Evolutionary conservation across 2,113 vertebrate genomes (phyloP).

Genomic region (Oriolus oriolus): DNA sequence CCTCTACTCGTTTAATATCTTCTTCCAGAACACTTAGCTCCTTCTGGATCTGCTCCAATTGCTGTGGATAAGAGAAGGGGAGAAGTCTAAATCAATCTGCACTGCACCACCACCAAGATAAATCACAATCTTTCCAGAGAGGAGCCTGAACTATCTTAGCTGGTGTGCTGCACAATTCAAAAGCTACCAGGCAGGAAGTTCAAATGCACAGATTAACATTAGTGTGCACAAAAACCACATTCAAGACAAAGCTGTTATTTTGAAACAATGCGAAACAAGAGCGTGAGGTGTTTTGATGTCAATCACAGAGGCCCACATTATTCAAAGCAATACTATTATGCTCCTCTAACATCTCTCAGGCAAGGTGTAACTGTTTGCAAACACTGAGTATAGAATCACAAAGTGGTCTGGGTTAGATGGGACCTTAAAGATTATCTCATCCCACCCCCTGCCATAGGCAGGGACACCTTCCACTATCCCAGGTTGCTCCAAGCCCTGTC

Average conservation of each 20-base stretch:
- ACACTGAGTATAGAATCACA: not conserved
- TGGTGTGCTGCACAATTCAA: not conserved
- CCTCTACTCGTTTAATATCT: slow-evolving; percentile 98
- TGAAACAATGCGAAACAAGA: not conserved
- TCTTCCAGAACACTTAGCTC: slow-evolving; percentile 96
- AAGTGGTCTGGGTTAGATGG: not conserved
- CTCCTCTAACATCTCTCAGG: not conserved
- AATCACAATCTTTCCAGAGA: not conserved
- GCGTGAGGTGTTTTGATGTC: not conserved
- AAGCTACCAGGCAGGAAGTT: not conserved
- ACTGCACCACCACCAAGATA: slow-evolving; percentile 3
- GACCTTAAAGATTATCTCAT: not conserved
- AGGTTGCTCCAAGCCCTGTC: not conserved
- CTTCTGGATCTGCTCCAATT: slow-evolving; percentile 98
- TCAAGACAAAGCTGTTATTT: not conserved
- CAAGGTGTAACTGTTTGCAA: not conserved
- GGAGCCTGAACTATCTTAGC: not conserved
- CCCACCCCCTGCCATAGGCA: not conserved
- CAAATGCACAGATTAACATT: not conserved
- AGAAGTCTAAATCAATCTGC: slow-evolving; percentile 58
- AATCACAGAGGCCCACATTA: not conserved
- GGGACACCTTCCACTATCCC: not conserved
- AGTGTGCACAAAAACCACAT: not conserved
- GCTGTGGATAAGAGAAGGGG: slow-evolving; percentile 76
- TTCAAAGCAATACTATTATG: not conserved